Conservation (phyloP, 2,113 vertebrate genomes). For the Leptosomus discolor region DNA sequence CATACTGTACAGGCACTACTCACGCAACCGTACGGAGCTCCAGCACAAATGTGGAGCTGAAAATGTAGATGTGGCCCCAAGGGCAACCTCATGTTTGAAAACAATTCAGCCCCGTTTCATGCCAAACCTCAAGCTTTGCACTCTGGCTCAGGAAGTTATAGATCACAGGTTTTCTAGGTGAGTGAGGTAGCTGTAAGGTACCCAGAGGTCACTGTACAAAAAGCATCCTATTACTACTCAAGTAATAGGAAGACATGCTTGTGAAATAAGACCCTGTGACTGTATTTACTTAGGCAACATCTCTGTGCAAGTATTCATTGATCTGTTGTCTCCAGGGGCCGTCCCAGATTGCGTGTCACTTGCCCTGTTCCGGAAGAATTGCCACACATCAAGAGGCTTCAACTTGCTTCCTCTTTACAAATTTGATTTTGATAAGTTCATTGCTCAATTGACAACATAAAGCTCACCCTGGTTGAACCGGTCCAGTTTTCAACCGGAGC, state of each 20-base stretch:
- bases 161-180: background rate
- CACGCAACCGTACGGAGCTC: background rate
- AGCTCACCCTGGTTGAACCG: background rate
- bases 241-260: background rate
- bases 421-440: background rate
- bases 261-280: constrained; percentile 5
- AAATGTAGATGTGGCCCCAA: background rate
- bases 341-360: background rate
- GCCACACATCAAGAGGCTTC: constrained; percentile 5
- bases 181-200: background rate
- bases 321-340: background rate
- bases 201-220: background rate
- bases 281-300: constrained; percentile 44
- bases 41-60: background rate
- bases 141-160: background rate
- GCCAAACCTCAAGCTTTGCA: background rate
- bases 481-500: background rate
- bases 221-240: background rate
- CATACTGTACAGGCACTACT: background rate
- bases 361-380: constrained; percentile 39
- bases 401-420: constrained; percentile 41
- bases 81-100: background rate
- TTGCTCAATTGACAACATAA: background rate
- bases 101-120: background rate
- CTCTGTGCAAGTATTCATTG: constrained; percentile 21